Percentiles rank a stretch among this genome's conserved stretches.
These are phyloP conservation scores for Lumbricus terrestris DNA, from an alignment of 2,888 invertebrate genomes.

Conservation along the genomic window DNA sequence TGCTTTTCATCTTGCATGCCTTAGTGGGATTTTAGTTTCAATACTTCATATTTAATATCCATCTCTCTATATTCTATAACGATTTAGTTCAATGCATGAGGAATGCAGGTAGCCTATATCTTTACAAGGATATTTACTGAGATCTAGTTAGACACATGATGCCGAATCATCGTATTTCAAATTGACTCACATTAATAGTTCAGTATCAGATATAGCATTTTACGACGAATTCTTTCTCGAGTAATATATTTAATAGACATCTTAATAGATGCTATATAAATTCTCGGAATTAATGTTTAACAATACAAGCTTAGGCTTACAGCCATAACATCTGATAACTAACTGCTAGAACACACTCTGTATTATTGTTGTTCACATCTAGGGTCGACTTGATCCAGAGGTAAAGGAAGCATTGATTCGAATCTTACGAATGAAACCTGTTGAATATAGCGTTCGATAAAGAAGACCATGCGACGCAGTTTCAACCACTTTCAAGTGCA, in stretches of 20 bases:
- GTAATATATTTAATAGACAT: neutral
- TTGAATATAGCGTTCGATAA: neutral
- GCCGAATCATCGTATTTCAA: too few species aligned
- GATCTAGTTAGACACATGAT: too few species aligned
- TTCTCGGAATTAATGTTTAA: neutral
- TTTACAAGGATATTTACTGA: too few species aligned
- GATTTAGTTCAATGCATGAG: too few species aligned
- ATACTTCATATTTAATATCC: too few species aligned
- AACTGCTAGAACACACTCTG: neutral
- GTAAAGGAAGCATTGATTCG: slow-evolving; percentile 8
- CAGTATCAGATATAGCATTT: neutral
- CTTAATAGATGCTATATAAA: too few species aligned
- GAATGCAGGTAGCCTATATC: too few species aligned
- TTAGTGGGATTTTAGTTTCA: too few species aligned
- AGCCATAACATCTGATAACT: neutral
- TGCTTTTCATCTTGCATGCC: too few species aligned
- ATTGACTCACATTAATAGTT: too few species aligned
- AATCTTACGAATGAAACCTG: slow-evolving; percentile 8
- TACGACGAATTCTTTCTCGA: neutral
- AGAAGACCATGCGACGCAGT: neutral
- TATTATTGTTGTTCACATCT: neutral
- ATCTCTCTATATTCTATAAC: too few species aligned
- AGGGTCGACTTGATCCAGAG: slow-evolving; percentile 11
- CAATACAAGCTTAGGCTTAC: neutral
- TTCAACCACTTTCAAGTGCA: neutral